Conservation (phyloP, 1,140 invertebrate genomes). For the Batillaria attramentaria region DNA sequence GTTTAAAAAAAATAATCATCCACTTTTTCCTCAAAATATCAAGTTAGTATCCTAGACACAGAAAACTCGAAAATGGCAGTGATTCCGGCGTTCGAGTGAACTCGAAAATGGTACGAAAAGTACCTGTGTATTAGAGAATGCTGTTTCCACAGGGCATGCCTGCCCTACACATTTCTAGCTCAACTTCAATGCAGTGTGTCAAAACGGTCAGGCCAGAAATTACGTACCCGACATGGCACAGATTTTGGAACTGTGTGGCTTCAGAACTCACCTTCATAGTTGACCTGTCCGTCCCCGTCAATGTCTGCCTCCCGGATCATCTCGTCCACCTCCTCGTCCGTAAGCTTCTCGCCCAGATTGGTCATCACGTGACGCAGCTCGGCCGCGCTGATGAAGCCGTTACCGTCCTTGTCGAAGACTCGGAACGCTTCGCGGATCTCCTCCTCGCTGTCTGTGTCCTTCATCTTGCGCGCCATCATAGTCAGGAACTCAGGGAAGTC, state of each 20-base stretch:
- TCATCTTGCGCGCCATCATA: constrained; percentile 97
- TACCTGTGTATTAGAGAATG: too few relatives aligned
- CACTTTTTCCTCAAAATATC: too few relatives aligned
- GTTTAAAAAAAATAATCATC: too few relatives aligned
- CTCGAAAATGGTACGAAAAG: too few relatives aligned
- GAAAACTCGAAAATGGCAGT: not conserved
- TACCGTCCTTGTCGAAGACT: constrained; percentile 98
- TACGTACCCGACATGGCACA: not conserved
- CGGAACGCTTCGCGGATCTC: constrained; percentile 96
- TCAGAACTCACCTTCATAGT: constrained; percentile 52
- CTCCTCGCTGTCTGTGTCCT: constrained; percentile 99
- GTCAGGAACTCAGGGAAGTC: constrained; percentile 94
- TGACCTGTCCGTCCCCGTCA: constrained; percentile 80
- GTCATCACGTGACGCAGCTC: constrained; percentile 83
- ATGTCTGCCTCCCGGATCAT: constrained; percentile 94
- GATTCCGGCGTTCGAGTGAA: not conserved
- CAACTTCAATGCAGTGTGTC: too few relatives aligned
- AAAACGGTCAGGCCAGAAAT: too few relatives aligned
- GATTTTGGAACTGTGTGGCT: too few relatives aligned
- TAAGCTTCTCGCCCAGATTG: constrained; percentile 91
- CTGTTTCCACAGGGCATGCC: too few relatives aligned
- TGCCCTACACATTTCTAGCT: too few relatives aligned
- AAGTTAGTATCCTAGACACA: too few relatives aligned
- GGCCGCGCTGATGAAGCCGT: constrained; percentile 79
- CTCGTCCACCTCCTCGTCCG: constrained; percentile 91